phyloP scores from a whole-genome alignment of 2,113 vertebrate genomes.

The Dendropsophus ebraccatus region DNA sequence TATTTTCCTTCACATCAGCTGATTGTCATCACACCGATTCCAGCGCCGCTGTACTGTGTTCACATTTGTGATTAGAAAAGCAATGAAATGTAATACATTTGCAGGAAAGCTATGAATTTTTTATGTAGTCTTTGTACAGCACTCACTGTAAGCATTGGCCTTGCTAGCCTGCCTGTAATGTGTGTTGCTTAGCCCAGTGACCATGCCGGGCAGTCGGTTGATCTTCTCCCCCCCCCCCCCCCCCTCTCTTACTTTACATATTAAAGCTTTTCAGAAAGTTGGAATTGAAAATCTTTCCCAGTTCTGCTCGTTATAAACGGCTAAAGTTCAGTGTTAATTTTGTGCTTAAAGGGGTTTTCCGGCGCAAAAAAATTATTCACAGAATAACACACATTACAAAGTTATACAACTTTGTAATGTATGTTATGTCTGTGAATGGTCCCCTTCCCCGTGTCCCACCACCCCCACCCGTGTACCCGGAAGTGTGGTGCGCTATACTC shows the following conservation, averaged over 20 bases:
- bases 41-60: conserved; percentile 7
- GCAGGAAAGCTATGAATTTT: conserved; percentile 16
- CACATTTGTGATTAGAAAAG: not conserved
- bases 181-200: not conserved
- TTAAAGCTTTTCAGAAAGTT: conserved; percentile 23
- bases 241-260: not conserved
- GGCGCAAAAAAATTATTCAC: too few relatives aligned
- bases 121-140: not conserved
- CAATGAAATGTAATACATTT: conserved; percentile 9
- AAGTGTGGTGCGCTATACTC: too few relatives aligned
- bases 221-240: not conserved
- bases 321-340: conserved; percentile 1
- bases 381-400: too few relatives aligned
- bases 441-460: too few relatives aligned
- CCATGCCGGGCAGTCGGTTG: not conserved
- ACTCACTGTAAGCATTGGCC: not conserved
- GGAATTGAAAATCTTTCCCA: conserved; percentile 32
- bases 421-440: too few relatives aligned
- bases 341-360: too few relatives aligned
- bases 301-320: not conserved
- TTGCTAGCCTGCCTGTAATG: not conserved
- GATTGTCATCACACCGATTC: too few relatives aligned
- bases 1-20: too few relatives aligned
- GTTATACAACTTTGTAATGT: too few relatives aligned
- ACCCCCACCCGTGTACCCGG: too few relatives aligned